Evolutionary conservation across 1,140 invertebrate genomes (phyloP).

Genomic region (Pissodes strobi): DNA sequence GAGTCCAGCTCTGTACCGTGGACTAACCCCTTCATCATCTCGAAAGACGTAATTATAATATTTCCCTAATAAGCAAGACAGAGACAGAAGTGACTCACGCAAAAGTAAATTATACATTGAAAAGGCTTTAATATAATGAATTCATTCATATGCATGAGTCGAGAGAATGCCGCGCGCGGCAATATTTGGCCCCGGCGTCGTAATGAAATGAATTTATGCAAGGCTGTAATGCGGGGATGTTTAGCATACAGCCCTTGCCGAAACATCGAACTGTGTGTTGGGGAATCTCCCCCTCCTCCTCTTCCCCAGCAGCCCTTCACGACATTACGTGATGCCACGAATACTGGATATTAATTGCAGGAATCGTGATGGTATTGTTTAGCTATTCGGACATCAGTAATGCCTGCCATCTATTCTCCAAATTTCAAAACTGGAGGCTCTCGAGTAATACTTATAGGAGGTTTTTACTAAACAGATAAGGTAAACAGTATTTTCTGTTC

Average conservation of each 20-base stretch:
- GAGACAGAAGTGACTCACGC: conserved; percentile 65
- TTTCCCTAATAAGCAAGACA: conserved; percentile 48
- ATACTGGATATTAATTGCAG: conserved; percentile 28
- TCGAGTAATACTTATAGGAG: no score
- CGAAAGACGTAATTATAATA: conserved; percentile 54
- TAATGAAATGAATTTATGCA: conserved; percentile 71
- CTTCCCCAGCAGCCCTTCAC: not conserved
- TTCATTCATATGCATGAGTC: conserved; percentile 69
- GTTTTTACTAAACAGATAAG: no score
- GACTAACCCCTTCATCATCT: conserved; percentile 39
- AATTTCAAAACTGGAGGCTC: no score
- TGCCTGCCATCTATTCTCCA: no score
- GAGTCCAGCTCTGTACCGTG: conserved; percentile 3
- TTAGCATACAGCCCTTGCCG: conserved; percentile 54
- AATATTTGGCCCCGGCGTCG: conserved; percentile 62
- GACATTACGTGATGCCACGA: conserved; percentile 27
- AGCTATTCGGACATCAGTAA: not conserved
- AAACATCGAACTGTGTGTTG: conserved; percentile 29
- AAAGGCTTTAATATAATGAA: conserved; percentile 70
- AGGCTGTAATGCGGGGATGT: conserved; percentile 68
- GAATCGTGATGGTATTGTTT: not conserved
- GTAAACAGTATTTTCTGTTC: no score
- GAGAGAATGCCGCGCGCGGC: conserved; percentile 58
- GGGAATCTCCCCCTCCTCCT: conserved; percentile 2
- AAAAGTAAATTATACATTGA: conserved; percentile 72